Evolutionary conservation across 2,113 vertebrate species (phyloP), one percentile per base, ranked within the genome.

Genomic region (Ranitomeya variabilis): DNA sequence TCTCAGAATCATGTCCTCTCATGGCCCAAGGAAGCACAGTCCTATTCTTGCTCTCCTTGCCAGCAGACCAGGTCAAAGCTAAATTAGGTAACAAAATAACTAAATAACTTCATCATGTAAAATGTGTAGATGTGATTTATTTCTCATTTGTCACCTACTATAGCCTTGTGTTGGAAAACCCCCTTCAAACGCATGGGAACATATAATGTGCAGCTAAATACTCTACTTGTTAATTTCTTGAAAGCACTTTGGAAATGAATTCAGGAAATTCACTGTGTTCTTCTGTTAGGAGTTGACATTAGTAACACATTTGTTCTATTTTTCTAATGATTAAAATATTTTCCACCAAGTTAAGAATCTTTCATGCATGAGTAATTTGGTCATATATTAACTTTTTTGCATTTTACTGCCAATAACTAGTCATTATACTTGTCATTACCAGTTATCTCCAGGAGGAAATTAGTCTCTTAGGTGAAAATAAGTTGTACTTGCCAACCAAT

Each of bases 391-490:
- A 51, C 77, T 87, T 45, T 31, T 64, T 62, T 54, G 21, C 16
- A 57, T 77, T 80, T 55, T 26, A 26, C 76, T 80, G 86, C 76
- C 86, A 80, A 87, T 23, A 69, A 64, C 45, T 64, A 80, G 86
- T 80, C 45, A 80, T 80, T 67, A 80, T 69, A 66, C 15, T 67
- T 67, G 86, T 87, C 76, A 87, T 80, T 87, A 69, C 76, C 76
- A 79, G 85, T 87, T 87, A 87, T 86, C 84, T 86, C 57, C 84
- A 37, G 52, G 5, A 52, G 76, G 67, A 87, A 79, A 66, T 87
- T 14, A 87, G 74, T 87, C 85, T 66, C 85, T n/a, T 79, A 78
- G 85, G 76, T 87, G 85, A 87, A 87, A 79, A 87, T 15, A 67
- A 23, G 45, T 66, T 87, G 37, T 66, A 54, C 76, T 86, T 87